Conservation (phyloP, 2,888 invertebrate genomes). For the Helobdella robusta region DNA sequence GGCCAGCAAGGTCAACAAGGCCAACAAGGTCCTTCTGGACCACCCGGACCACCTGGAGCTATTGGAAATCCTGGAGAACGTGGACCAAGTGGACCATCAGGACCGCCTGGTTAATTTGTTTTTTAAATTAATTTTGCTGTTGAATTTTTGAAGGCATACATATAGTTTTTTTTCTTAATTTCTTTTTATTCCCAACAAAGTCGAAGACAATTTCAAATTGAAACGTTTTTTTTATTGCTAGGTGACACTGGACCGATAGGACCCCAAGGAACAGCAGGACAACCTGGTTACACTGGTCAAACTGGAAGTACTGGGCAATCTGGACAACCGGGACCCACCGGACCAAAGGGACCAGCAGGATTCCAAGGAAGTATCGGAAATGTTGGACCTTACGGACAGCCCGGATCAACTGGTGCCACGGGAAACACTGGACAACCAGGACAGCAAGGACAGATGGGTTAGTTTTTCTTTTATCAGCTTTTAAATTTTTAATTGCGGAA, state of each 20-base stretch:
- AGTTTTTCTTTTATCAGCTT: not conserved
- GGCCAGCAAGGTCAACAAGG: constrained; percentile 25
- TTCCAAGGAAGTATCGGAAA: constrained; percentile 6
- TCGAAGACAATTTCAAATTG: constrained; percentile 10
- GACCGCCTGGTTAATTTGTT: constrained; percentile 26
- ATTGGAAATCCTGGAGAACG: constrained; percentile 39
- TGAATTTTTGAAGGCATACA: too few relatives aligned
- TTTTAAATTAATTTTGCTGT: not conserved
- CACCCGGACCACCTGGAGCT: constrained; percentile 23
- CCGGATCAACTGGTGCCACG: constrained; percentile 17
- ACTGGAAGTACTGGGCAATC: constrained; percentile 19
- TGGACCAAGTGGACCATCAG: constrained; percentile 35
- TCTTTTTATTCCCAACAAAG: not conserved
- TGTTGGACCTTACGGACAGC: constrained; percentile 21
- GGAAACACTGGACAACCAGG: constrained; percentile 24
- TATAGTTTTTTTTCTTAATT: too few relatives aligned
- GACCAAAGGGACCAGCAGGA: constrained; percentile 19
- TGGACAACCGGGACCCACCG: constrained; percentile 26
- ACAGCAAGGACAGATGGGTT: constrained; percentile 13
- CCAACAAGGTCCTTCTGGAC: constrained; percentile 27
- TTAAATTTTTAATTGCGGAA: not conserved
- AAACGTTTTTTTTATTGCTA: constrained; percentile 4
- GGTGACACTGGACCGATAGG: constrained; percentile 33
- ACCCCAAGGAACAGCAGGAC: constrained; percentile 21
- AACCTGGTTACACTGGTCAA: constrained; percentile 27